Evolutionary conservation across 2,888 invertebrate genomes (phyloP).

Genomic region (Gastrophysa polygoni): DNA sequence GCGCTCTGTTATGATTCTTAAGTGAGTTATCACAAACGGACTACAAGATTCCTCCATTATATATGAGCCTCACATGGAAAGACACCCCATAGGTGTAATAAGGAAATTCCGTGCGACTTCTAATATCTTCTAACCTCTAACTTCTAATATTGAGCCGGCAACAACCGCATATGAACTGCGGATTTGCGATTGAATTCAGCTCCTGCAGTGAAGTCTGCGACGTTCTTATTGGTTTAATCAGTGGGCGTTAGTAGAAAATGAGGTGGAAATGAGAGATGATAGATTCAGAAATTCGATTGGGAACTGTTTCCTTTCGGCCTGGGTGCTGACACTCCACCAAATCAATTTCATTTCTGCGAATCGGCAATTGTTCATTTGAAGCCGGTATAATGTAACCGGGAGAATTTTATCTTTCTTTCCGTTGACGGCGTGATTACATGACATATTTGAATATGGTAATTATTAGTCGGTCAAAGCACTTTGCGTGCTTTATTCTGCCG

Average conservation of each 20-base stretch:
- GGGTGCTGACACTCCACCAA: not conserved
- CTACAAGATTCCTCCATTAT: too few relatives aligned
- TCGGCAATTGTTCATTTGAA: not conserved
- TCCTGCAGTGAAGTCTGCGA: not conserved
- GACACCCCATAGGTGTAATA: too few relatives aligned
- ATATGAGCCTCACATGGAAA: too few relatives aligned
- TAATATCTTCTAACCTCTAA: too few relatives aligned
- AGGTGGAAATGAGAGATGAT: not conserved
- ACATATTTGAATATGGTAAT: not conserved
- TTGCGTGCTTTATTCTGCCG: too few relatives aligned
- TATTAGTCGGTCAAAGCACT: not conserved
- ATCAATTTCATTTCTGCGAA: not conserved
- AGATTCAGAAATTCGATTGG: constrained; percentile 5
- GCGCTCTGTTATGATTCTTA: too few relatives aligned
- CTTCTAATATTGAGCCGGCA: too few relatives aligned
- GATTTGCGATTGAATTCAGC: too few relatives aligned
- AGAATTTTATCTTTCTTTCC: not conserved
- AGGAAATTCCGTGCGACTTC: too few relatives aligned
- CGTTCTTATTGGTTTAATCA: constrained; percentile 9
- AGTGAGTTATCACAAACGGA: too few relatives aligned
- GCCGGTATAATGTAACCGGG: not conserved
- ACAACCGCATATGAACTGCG: too few relatives aligned
- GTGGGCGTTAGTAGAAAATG: not conserved
- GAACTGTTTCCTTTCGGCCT: not conserved
- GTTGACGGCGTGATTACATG: not conserved